Base-by-base conservation (phyloP, 2,888 invertebrate genomes). In the Eucera pruinosa region DNA sequence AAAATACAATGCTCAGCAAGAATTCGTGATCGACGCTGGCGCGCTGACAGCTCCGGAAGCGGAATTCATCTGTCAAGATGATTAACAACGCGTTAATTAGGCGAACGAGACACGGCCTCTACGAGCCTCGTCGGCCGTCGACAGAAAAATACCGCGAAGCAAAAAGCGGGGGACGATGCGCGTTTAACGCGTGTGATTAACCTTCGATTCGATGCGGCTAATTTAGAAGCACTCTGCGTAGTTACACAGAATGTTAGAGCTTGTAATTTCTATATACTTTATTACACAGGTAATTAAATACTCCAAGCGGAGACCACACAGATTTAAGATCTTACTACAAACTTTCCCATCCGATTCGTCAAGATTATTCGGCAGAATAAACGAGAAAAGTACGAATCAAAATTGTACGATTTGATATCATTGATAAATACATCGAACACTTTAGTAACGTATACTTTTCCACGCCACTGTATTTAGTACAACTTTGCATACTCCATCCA, bases 41-140 rank as follows among this genome's bases (percentile, higher is more conserved):
- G 9, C 45, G 60, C 68, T 41, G 68, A 65, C 77, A 57, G 50
- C 70, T 62, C 72, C 79, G 79, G 79, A 79, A 79, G 58, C 79
- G 72, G 79, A 69, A 78, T 78, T 78, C 79, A 78, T 78, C 65
- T 65, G 78, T 73, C 79, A 58, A 36, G 64, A 72, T 79, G 79
- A 79, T 79, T 69, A 79, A 79, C 79, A 47, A 47, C 55, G 45
- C 58, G 79, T 78, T 78, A 79, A 79, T 79, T 79, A 78, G 79
- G 72, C 57, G 62, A 47, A 23, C 68, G 36, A 27, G 54, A 66
- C 70, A 41, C 43, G 52, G 50, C 33, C 25, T 20, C 18, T 36
- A 13, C 45, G 9, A 23, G 39, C 45, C 20, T 1, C 30, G 61
- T 57, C 47, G 33, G 18, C 33, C 36, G 65, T 30, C 41, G 33